Base-by-base conservation (phyloP, 2,888 invertebrate genomes). In the Hydrotaea diabolus region DNA sequence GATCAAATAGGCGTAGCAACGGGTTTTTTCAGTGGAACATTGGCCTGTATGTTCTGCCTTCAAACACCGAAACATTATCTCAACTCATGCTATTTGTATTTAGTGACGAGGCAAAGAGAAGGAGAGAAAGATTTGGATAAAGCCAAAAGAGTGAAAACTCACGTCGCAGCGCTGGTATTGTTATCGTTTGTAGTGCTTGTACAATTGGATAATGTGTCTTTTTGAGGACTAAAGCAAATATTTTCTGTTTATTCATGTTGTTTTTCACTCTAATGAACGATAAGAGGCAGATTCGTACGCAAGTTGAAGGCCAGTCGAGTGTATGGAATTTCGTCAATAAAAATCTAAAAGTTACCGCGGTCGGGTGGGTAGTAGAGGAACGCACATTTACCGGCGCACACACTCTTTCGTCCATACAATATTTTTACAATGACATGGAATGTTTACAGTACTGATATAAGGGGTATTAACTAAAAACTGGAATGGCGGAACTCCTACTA, bases 241-340 rank as follows among this genome's bases (percentile, higher is more conserved):
- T 57, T 59, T 59, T 31, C n/a, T 31, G 15, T 62, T 15, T 62
- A 31, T 36, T 3, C 9, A 19, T 43, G 19, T 66, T 66, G 17
- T 66, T 66, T 39, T 13, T 26, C 19, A 36, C 53, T 78, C 74
- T 39, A 46, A 36, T 82, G 57, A 83, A 76, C 79, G 79, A 83
- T 83, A 83, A 83, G 57, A 79, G 55, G 5, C 57, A 64, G 8
- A 4, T 66, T 75, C 64, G 75, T 72, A 76, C 75, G 64, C 79
- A 79, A 77, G 46, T 83, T 31, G 76, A 83, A 83, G 79, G 83
- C 59, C 79, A 77, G 72, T 73, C 19, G 11, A 13, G n/a, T 21
- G 9, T 64, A 13, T 59, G 59, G 26, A 59, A 59, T 59, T 23
- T 59, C 59, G 2, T 59, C 4, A 59, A 49, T 15, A 0, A 23